Percentiles rank a stretch among this genome's conserved stretches.
phyloP scores from a whole-genome alignment of 2,888 invertebrate genomes.

The Anthophora plumipes region DNA sequence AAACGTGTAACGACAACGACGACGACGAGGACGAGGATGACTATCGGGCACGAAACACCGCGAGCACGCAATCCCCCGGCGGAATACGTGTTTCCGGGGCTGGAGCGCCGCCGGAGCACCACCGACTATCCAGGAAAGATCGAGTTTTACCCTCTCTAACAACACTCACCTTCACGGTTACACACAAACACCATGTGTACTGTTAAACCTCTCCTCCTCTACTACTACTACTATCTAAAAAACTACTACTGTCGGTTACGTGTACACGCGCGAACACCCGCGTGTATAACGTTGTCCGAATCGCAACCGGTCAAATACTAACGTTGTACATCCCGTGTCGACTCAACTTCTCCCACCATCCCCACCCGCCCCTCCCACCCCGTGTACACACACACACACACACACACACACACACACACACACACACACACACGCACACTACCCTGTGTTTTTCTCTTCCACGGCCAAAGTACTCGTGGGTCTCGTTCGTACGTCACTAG shows the following conservation, averaged over 20 bases:
- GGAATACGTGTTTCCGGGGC: conserved; percentile 35
- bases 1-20: conserved; percentile 60
- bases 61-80: conserved; percentile 48
- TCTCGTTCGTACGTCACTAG: neutral
- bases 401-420: too few species aligned
- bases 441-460: conserved; percentile 28
- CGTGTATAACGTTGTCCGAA: conserved; percentile 38
- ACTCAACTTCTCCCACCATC: conserved; percentile 25
- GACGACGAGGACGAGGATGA: conserved; percentile 54
- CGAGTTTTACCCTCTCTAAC: conserved; percentile 23
- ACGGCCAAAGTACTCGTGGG: neutral
- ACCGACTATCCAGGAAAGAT: conserved; percentile 25
- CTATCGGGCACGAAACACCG: conserved; percentile 44
- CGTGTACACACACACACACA: too few species aligned
- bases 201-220: neutral
- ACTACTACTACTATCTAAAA: too few species aligned
- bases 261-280: neutral
- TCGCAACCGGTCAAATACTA: conserved; percentile 48
- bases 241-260: neutral
- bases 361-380: conserved; percentile 8
- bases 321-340: conserved; percentile 14
- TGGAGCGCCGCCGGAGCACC: neutral
- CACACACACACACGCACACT: conserved; percentile 5
- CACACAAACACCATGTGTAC: neutral
- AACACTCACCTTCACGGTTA: too few species aligned